These are phyloP conservation scores for Rhinogobio ventralis DNA, from an alignment of 2,797 vertebrate genomes.

Conservation along the genomic window DNA sequence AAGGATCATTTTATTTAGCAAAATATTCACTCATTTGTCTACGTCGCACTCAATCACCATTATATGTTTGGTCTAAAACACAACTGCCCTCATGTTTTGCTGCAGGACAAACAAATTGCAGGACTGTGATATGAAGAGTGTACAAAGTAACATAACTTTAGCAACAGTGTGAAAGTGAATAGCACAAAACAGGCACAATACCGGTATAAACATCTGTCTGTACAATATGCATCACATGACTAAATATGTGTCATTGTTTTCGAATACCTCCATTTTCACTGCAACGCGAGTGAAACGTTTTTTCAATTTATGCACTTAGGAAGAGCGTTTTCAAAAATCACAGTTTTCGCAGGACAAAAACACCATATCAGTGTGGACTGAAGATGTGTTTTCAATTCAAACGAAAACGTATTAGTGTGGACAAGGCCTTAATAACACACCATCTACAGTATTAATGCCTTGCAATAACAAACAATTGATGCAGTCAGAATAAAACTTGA, in stretches of 20 bases:
- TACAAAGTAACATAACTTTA: background rate
- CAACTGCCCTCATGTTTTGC: background rate
- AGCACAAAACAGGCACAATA: too few relatives aligned
- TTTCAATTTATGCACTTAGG: too few relatives aligned
- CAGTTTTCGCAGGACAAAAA: too few relatives aligned
- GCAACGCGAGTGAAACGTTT: too few relatives aligned
- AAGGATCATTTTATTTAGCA: background rate
- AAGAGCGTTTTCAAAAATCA: too few relatives aligned
- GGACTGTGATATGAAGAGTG: background rate
- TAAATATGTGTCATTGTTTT: too few relatives aligned
- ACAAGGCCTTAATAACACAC: background rate
- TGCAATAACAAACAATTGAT: background rate
- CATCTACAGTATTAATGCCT: background rate
- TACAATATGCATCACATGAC: too few relatives aligned
- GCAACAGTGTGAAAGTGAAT: background rate
- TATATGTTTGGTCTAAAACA: background rate
- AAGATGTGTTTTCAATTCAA: background rate
- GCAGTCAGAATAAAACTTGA: conserved; percentile 9
- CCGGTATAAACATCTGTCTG: too few relatives aligned
- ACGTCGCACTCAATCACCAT: too few relatives aligned
- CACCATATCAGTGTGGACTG: too few relatives aligned
- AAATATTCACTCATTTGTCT: background rate
- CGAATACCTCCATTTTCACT: too few relatives aligned
- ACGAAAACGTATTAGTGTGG: background rate
- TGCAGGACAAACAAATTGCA: background rate